Base-by-base conservation (phyloP, 2,888 invertebrate species). In the Teleiodes luculella region DNA sequence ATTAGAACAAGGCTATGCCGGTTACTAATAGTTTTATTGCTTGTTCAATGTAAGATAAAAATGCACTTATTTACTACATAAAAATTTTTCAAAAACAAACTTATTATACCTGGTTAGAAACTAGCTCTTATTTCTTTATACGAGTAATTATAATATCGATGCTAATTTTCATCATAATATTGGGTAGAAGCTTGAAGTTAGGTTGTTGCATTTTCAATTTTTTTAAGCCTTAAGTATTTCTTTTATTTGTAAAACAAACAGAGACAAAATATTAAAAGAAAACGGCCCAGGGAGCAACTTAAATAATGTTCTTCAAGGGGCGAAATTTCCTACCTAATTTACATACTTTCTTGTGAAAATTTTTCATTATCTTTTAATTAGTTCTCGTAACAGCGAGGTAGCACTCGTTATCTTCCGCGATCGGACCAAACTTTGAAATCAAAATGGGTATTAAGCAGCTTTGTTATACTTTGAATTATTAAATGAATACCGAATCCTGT, bases 311-410 rank as follows among this genome's bases (percentile, higher is more conserved):
- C 24, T 43, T 43, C n/a, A 28, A 28, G 43, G 7, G 28, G 24
- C 63, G 8, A 64, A 63, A 65, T 64, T 56, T 57, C 53, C 54
- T 69, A 18, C 74, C 70, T 74, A 72, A 83, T 83, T 81, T 81
- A 72, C 83, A 83, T 83, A 75, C 70, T 75, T 78, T 76, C 62
- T 61, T 69, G 67, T 74, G 67, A 68, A 75, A 72, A 70, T 75
- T 78, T 74, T 77, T 80, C 78, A 81, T 82, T 81, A 78, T 77
- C 77, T 81, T 81, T 78, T 80, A 83, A 80, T 81, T 80, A 78
- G 39, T 41, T 63, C 58, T 67, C 57, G 68, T 69, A 59, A 56
- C 41, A 54, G 8, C 53, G 49, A 28, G 49, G 49, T 28, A 14
- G 28, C 36, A 16, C n/a, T 55, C 52, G 18, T 18, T 11, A 16